phyloP scores from a whole-genome alignment of 2,797 vertebrate species.

The Decapterus maruadsi region DNA sequence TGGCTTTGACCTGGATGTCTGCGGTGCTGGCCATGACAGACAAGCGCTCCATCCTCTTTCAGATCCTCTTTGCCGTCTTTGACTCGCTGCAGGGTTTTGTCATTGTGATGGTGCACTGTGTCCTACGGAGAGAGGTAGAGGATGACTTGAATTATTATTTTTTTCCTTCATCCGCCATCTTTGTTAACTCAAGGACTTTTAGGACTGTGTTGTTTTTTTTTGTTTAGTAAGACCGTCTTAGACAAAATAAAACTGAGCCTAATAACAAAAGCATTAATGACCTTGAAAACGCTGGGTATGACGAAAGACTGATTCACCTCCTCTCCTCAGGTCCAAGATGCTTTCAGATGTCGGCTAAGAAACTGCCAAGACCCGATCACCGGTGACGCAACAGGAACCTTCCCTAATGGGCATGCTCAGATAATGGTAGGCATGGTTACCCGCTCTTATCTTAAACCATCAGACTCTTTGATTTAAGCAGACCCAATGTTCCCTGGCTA shows the following conservation, averaged over 20 bases:
- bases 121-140: conserved; percentile 97
- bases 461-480: conserved; percentile 60
- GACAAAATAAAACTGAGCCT: background rate
- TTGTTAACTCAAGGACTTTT: background rate
- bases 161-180: background rate
- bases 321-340: conserved; percentile 93
- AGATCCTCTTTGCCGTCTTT: conserved; percentile 99
- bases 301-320: conserved; percentile 1
- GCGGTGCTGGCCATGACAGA: conserved; percentile 99
- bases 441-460: conserved; percentile 49
- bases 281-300: background rate
- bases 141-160: background rate
- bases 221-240: background rate
- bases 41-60: conserved; percentile 99
- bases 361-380: conserved; percentile 99
- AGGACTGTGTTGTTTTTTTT: background rate
- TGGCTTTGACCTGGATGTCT: conserved; percentile 99
- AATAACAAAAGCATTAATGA: background rate
- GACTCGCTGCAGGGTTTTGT: conserved; percentile 99
- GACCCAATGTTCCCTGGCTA: conserved; percentile 58
- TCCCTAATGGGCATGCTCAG: conserved; percentile 99
- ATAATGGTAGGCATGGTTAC: conserved; percentile 92
- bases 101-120: conserved; percentile 99
- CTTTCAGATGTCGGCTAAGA: conserved; percentile 97
- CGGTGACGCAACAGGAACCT: conserved; percentile 96